Evolutionary conservation across 2,113 vertebrate species (phyloP).

Genomic region (Trematomus loennbergii): DNA sequence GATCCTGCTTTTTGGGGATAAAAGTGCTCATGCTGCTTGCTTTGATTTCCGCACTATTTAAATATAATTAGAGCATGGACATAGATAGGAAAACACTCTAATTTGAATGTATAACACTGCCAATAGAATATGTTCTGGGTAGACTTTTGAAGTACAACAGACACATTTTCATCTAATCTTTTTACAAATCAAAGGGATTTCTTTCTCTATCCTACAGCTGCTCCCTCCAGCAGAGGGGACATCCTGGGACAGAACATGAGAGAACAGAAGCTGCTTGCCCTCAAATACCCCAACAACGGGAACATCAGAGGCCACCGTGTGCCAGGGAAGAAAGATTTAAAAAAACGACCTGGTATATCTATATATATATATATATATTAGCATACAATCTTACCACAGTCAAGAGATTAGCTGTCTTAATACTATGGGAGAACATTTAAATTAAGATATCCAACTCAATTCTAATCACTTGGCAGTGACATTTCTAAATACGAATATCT

Average conservation of each 20-base stretch:
- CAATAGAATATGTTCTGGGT: not conserved
- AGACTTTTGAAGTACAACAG: not conserved
- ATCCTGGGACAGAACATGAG: constrained; percentile 44
- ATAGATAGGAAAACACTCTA: not conserved
- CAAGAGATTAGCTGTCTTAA: not conserved
- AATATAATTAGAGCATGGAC: not conserved
- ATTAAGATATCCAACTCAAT: constrained; percentile 31
- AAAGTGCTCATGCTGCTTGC: constrained; percentile 15
- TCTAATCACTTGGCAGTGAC: constrained; percentile 18
- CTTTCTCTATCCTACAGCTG: constrained; percentile 11
- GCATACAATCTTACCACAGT: not conserved
- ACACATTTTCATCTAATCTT: not conserved
- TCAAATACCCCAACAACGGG: constrained; percentile 31
- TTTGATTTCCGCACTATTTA: constrained; percentile 16
- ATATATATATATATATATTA: constrained; percentile 50
- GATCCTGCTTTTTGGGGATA: constrained; percentile 14
- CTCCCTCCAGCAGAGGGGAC: constrained; percentile 31
- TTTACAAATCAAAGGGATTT: constrained; percentile 7
- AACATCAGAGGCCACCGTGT: constrained; percentile 44
- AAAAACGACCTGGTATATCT: constrained; percentile 50
- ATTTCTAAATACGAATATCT: not conserved
- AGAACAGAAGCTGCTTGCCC: constrained; percentile 61
- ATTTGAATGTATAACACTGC: not conserved
- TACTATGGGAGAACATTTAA: constrained; percentile 15
- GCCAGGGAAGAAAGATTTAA: constrained; percentile 21